Percentiles rank a stretch among this genome's conserved stretches.
Conservation (phyloP, 2,888 invertebrate genomes). For the Cenopis cana region DNA sequence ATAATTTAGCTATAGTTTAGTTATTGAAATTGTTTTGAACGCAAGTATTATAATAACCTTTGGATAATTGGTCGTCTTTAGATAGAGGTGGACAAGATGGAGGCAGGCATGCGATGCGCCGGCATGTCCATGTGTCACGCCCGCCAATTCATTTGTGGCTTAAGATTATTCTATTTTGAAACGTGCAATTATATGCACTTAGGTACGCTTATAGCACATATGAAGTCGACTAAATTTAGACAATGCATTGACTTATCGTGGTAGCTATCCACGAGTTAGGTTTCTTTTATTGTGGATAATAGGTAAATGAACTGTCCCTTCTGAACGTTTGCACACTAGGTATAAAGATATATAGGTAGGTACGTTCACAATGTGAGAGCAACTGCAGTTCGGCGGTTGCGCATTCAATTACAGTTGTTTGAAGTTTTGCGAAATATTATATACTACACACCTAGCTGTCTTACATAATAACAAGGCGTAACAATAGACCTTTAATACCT, state of each 20-base stretch:
- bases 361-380: not conserved
- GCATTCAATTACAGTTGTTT: not conserved
- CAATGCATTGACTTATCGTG: constrained; percentile 41
- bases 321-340: not conserved
- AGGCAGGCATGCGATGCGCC: constrained; percentile 59
- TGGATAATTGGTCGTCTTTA: constrained; percentile 34
- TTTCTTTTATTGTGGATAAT: constrained; percentile 3
- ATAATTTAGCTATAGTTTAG: not conserved
- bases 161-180: constrained; percentile 72
- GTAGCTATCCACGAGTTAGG: constrained; percentile 11
- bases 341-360: no score
- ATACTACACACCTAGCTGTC: not conserved
- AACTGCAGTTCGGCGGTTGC: not conserved
- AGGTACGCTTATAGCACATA: constrained; percentile 60
- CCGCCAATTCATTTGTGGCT: constrained; percentile 53
- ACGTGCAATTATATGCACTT: constrained; percentile 64
- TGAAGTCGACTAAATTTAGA: constrained; percentile 70
- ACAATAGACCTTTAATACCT: no score
- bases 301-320: constrained; percentile 1
- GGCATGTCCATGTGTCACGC: constrained; percentile 66
- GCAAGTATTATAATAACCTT: not conserved
- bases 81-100: constrained; percentile 68
- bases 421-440: not conserved
- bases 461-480: not conserved
- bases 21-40: not conserved